Conservation (phyloP, 2,888 invertebrate genomes). For the Amblyjoppa proteus region DNA sequence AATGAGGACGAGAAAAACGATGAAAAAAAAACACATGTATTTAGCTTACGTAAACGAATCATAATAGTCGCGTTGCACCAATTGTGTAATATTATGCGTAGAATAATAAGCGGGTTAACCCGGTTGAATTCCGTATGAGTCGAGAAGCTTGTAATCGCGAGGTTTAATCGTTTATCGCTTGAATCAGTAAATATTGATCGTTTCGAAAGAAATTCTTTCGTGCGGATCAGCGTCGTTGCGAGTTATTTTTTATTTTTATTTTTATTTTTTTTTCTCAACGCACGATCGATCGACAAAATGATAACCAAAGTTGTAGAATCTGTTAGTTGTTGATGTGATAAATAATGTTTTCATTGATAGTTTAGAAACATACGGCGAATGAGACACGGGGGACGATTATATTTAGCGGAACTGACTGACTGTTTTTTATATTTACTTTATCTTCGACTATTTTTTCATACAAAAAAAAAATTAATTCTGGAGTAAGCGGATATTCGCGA, state of each 20-base stretch:
- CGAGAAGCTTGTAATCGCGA: constrained; percentile 35
- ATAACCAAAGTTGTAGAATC: constrained; percentile 79
- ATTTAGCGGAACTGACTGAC: constrained; percentile 8
- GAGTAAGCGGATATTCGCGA: background rate
- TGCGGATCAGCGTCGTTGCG: constrained; percentile 9
- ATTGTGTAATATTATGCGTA: constrained; percentile 46
- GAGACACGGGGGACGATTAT: constrained; percentile 1
- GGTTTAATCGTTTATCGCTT: constrained; percentile 29
- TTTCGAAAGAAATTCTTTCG: constrained; percentile 11
- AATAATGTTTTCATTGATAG: constrained; percentile 73
- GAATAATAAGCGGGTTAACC: constrained; percentile 34
- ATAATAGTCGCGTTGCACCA: constrained; percentile 54
- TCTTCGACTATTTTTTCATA: constrained; percentile 27
- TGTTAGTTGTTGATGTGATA: constrained; percentile 79
- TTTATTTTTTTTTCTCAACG: constrained; percentile 20
- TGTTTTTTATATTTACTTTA: constrained; percentile 13
- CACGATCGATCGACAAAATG: constrained; percentile 68
- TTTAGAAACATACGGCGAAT: constrained; percentile 35
- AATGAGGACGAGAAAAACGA: constrained; percentile 22
- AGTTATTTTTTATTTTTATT: background rate
- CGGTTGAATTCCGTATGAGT: constrained; percentile 35
- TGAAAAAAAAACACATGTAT: constrained; percentile 45
- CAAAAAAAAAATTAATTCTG: background rate
- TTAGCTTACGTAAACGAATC: constrained; percentile 57
- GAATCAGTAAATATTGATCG: background rate